Evolutionary conservation across 2,797 vertebrate genomes (phyloP).

Genomic region (Scomberomorus guttatus): DNA sequence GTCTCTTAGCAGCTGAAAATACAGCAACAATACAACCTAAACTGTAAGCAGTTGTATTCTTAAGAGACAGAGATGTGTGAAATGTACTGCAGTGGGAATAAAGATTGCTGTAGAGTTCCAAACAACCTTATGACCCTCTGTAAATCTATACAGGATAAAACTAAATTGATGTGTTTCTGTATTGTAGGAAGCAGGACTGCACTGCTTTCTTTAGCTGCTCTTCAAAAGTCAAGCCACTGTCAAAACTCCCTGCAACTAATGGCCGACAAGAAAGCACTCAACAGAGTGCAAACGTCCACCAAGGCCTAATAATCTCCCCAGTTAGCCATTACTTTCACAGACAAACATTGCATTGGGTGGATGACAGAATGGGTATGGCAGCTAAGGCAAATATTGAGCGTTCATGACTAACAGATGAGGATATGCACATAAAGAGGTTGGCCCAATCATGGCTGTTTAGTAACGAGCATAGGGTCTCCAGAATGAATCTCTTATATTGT

Average conservation of each 20-base stretch:
- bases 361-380: conserved; percentile 16
- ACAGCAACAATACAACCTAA: neutral
- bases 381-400: conserved; percentile 21
- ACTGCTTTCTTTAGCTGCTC: conserved; percentile 24
- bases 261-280: conserved; percentile 38
- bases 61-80: neutral
- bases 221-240: conserved; percentile 46
- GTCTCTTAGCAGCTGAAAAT: neutral
- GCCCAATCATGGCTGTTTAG: neutral
- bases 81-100: conserved; percentile 10
- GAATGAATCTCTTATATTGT: neutral
- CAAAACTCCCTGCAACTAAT: conserved; percentile 46
- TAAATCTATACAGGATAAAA: conserved; percentile 28
- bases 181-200: conserved; percentile 4
- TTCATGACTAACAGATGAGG: neutral
- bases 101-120: conserved; percentile 6
- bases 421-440: neutral
- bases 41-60: neutral
- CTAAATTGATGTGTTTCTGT: conserved; percentile 35
- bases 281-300: conserved; percentile 31
- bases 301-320: conserved; percentile 51
- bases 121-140: conserved; percentile 8
- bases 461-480: conserved; percentile 6
- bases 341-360: conserved; percentile 11
- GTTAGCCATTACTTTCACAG: conserved; percentile 46